Base-by-base conservation (phyloP, 1,140 invertebrate species). In the Grapholita molesta region DNA sequence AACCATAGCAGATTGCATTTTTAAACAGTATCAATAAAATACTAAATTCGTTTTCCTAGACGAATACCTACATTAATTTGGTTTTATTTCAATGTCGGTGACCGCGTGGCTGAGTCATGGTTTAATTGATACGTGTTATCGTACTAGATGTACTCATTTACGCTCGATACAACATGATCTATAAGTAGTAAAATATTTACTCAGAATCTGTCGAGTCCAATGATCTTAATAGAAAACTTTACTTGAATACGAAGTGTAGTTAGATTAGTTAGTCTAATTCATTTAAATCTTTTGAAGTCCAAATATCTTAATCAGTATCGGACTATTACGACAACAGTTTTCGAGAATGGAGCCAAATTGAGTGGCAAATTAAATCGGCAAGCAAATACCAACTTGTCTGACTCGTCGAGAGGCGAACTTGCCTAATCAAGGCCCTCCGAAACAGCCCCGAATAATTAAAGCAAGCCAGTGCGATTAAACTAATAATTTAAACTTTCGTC, bases 401-500 rank as follows among this genome's bases (percentile, higher is more conserved):
- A 21, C 15, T 18, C 68, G 66, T 25, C 53, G 67, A 71, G 65
- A 61, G 68, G n/a, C n/a, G n/a, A 70, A 76, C 65, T 81, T 72
- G 69, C 68, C 73, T 74, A 81, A 81, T 81, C 77, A 75, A 66
- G 66, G 64, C 33, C 38, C 61, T 71, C 70, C 32, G 64, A 33
- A 71, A 73, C 70, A 64, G 74, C 67, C 70, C 61, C 69, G 75
- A 74, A 83, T 85, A 88, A 91, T 89, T 89, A 85, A 85, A 84
- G 76, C 77, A 72, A 75, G 76, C 82, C 83, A 87, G 78, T 84
- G 68, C 80, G 86, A 89, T 89, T 88, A 87, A 88, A 89, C 85
- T 88, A 89, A 91, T 89, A 89, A 88, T 84, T 90, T 87, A 89
- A 90, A 91, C 84, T 91, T 89, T 86, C 82, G 80, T 87, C 86